phyloP scores from a whole-genome alignment of 2,113 vertebrate genomes.

The Sander lucioperca region DNA sequence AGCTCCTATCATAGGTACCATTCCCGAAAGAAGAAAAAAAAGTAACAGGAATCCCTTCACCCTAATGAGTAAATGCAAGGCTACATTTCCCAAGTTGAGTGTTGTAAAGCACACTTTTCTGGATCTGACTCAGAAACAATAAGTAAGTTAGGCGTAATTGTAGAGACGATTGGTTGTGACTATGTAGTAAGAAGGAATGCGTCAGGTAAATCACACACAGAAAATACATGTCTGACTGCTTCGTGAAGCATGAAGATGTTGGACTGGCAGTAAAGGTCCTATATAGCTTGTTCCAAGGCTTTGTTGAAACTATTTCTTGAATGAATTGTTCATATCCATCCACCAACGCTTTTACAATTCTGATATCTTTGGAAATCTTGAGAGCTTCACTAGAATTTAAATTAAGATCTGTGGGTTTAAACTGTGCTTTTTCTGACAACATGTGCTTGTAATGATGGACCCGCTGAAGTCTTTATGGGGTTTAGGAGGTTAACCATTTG shows the following conservation, averaged over 20 bases:
- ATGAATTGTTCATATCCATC: not conserved
- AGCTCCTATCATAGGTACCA: not conserved
- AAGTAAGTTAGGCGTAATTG: not conserved
- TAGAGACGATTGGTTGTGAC: not conserved
- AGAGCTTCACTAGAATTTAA: slow-evolving; percentile 5
- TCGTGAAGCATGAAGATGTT: not conserved
- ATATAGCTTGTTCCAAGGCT: not conserved
- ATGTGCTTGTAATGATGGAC: slow-evolving; percentile 14
- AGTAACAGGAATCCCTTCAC: not conserved
- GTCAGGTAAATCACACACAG: not conserved
- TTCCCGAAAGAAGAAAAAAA: not conserved
- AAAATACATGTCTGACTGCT: not conserved
- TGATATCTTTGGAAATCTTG: not conserved
- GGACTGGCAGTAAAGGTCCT: not conserved
- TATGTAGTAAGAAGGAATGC: not conserved
- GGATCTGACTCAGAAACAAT: slow-evolving; percentile 23
- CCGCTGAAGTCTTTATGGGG: not conserved
- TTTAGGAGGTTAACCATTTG: slow-evolving; percentile 16
- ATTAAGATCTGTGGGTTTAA: slow-evolving; percentile 19
- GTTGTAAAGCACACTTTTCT: slow-evolving; percentile 5
- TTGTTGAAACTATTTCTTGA: not conserved
- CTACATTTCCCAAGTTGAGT: slow-evolving; percentile 2
- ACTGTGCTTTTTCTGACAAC: slow-evolving; percentile 1
- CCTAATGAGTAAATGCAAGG: not conserved
- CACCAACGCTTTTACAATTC: not conserved